Evolutionary conservation across 1,140 invertebrate species (phyloP).

Genomic region (Rhyacophila brunnea): DNA sequence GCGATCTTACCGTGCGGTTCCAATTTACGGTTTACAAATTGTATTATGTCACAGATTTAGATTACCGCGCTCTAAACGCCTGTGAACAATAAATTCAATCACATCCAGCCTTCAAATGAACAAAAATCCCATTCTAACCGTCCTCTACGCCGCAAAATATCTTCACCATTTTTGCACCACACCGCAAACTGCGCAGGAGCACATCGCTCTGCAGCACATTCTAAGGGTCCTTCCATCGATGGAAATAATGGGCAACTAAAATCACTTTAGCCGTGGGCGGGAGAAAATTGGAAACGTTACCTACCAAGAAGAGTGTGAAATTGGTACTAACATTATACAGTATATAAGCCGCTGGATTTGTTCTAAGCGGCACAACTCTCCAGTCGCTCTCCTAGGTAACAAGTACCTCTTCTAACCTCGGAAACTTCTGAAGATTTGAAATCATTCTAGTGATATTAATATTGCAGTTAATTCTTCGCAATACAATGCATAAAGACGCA

Average conservation of each 20-base stretch:
- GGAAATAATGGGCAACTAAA: conserved; percentile 1
- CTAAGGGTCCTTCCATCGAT: neutral
- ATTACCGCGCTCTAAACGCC: conserved; percentile 12
- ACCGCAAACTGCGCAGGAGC: conserved; percentile 7
- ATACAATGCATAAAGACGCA: conserved; percentile 19
- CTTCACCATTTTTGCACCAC: conserved; percentile 6
- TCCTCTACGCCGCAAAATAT: neutral
- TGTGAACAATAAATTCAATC: conserved; percentile 22
- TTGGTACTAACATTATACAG: conserved; percentile 9
- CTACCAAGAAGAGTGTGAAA: conserved; percentile 25
- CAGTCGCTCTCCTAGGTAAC: conserved; percentile 7
- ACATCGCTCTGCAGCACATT: neutral
- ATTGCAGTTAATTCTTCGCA: neutral
- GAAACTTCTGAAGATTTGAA: neutral
- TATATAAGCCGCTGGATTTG: conserved; percentile 13
- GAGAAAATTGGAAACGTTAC: conserved; percentile 31
- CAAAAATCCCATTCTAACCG: conserved; percentile 29
- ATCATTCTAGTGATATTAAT: neutral
- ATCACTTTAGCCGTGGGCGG: conserved; percentile 12
- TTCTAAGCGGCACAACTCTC: conserved; percentile 11
- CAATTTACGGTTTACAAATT: conserved; percentile 18
- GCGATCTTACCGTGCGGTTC: neutral
- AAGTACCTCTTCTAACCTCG: neutral
- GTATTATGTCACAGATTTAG: conserved; percentile 26
- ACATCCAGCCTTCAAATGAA: neutral